These are phyloP conservation scores for Todus mexicanus DNA, from an alignment of 2,797 vertebrate genomes.

Conservation along the genomic window DNA sequence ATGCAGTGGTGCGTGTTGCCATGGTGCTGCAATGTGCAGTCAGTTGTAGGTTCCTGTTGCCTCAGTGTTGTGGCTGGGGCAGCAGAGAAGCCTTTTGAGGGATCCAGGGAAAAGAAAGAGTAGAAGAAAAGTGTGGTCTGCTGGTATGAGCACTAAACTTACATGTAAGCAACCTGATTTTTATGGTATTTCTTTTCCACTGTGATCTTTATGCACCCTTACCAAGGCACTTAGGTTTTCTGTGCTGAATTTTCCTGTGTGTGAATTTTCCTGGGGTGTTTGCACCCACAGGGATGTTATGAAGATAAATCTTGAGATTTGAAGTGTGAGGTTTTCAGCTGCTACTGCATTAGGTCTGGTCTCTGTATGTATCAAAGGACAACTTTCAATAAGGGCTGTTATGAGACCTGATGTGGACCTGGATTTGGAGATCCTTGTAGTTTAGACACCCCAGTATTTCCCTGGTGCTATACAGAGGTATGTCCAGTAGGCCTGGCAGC, in stretches of 20 bases:
- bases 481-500: neutral
- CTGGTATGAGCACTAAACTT: neutral
- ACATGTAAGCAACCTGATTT: neutral
- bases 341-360: neutral
- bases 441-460: neutral
- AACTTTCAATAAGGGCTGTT: neutral
- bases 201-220: neutral
- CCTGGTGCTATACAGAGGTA: neutral
- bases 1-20: neutral
- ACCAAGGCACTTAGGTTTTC: neutral
- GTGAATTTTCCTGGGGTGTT: accelerated
- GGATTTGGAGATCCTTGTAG: neutral
- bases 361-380: neutral
- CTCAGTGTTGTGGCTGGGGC: neutral
- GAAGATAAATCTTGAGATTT: neutral
- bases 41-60: neutral
- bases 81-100: neutral
- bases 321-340: neutral
- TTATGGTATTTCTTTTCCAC: neutral
- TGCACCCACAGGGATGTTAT: neutral
- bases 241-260: neutral
- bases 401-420: neutral
- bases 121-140: neutral
- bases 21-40: neutral
- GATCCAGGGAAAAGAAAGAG: neutral